phyloP scores from a whole-genome alignment of 2,888 invertebrate genomes.

The Ophion obscuratus region DNA sequence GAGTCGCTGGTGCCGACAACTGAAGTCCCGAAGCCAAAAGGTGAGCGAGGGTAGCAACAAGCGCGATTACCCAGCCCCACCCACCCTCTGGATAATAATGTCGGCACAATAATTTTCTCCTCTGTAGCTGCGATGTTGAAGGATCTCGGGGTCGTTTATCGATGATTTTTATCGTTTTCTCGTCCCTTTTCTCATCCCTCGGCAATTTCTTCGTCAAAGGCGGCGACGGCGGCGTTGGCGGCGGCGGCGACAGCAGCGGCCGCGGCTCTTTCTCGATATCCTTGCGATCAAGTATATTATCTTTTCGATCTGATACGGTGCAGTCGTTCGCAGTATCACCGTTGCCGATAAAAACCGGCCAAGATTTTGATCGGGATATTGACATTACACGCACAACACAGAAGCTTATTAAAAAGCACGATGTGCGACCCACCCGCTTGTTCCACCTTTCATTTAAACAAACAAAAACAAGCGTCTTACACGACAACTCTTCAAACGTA shows the following conservation, averaged over 20 bases:
- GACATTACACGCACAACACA: conserved; percentile 76
- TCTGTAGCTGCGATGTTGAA: conserved; percentile 85
- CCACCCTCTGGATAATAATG: conserved; percentile 95
- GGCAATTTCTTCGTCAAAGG: background rate
- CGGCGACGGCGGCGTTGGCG: too few species aligned
- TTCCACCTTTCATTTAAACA: background rate
- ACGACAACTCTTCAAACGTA: too few species aligned
- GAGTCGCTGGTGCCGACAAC: conserved; percentile 84
- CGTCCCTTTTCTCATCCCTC: conserved; percentile 9
- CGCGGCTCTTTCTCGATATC: conserved; percentile 51
- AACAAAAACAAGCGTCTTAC: too few species aligned
- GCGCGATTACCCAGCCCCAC: conserved; percentile 93
- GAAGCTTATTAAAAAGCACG: conserved; percentile 8
- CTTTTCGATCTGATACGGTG: conserved; percentile 36
- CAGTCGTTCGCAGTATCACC: conserved; percentile 63
- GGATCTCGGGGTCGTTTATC: conserved; percentile 28
- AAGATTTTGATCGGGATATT: conserved; percentile 85
- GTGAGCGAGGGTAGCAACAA: conserved; percentile 88
- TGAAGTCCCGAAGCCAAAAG: conserved; percentile 91
- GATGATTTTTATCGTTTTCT: conserved; percentile 27
- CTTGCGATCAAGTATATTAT: conserved; percentile 23
- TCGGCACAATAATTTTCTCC: conserved; percentile 88
- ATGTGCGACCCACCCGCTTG: background rate
- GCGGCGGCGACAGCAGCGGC: too few species aligned
- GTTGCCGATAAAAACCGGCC: conserved; percentile 83